Base-by-base conservation (phyloP, 2,113 vertebrate genomes). In the Microcebus ravelobensis region DNA sequence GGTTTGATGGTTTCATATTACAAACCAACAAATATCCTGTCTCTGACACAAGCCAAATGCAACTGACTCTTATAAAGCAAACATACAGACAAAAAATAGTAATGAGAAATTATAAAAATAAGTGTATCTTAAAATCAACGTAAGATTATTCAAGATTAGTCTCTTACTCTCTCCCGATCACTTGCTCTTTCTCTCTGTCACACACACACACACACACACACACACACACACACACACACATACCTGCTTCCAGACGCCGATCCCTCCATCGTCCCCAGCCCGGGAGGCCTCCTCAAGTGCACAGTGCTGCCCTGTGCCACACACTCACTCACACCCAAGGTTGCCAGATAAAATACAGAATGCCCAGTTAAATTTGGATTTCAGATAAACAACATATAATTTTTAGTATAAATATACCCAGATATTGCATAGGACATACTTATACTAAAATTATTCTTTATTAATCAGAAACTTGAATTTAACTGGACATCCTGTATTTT, bases 31-130 rank as follows among this genome's bases (percentile, higher is more conserved):
- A 94, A 86, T 68, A 70, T 7, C 42, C 34, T 71, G 57, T 86
- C 42, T 93, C 55, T 89, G 70, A 92, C 21, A 42, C 0, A 57
- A 36, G 15, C 39, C 55, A 90, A 88, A 6, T 74, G 27, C 25
- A 93, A 68, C 63, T 80, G 25, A 12, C 68, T 90, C 87, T 94
- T 95, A 36, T 13, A 73, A 97, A 95, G 71, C 36, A 61, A 92
- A 89, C 48, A 48, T 74, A 29, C 12, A 8, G 50, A 61, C 63
- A 57, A 57, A 27, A 8, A 15, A 85, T 59, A 14, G 34, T 45
- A 76, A 79, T 10, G n/a, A 87, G 6, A 82, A 68, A 91, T 85
- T 63, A 67, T 71, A 52, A 85, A 87, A 90, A 45, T 59, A 89
- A 86, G 20, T 81, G n/a, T 1, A 31, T 70, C 18, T 77, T 89